Percentiles rank a stretch among this genome's conserved stretches.
Conservation (phyloP, 1,140 invertebrate species). For the Lasioglossum baleicum region DNA sequence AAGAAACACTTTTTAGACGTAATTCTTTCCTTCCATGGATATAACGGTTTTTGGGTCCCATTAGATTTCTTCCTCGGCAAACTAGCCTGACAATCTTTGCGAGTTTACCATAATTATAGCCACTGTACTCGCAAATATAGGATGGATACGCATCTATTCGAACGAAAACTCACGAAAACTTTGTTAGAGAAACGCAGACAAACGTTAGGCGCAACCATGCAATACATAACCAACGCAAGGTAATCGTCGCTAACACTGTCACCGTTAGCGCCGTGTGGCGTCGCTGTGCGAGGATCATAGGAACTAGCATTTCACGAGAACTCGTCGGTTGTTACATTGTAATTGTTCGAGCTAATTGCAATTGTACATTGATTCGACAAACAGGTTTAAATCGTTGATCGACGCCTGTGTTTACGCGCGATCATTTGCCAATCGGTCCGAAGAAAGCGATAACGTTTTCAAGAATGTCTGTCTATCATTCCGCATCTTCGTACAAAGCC, state of each 20-base stretch:
- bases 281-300: background rate
- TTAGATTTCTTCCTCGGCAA: background rate
- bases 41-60: background rate
- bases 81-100: background rate
- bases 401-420: no score
- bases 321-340: background rate
- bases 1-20: background rate
- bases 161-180: background rate
- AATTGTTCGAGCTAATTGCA: no score
- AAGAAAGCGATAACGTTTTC: no score
- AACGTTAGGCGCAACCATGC: background rate
- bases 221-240: conserved; percentile 17
- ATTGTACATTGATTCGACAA: no score
- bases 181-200: background rate
- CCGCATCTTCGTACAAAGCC: no score
- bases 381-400: no score
- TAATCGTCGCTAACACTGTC: background rate
- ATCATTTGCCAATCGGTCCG: no score
- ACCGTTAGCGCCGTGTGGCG: conserved; percentile 11
- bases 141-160: no score
- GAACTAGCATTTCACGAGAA: background rate
- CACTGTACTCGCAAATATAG: background rate
- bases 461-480: no score
- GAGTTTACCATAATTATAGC: background rate
- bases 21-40: background rate